Percentiles rank a stretch among this genome's conserved stretches.
Conservation (phyloP, 2,113 vertebrate genomes). For the Apaloderma vittatum region DNA sequence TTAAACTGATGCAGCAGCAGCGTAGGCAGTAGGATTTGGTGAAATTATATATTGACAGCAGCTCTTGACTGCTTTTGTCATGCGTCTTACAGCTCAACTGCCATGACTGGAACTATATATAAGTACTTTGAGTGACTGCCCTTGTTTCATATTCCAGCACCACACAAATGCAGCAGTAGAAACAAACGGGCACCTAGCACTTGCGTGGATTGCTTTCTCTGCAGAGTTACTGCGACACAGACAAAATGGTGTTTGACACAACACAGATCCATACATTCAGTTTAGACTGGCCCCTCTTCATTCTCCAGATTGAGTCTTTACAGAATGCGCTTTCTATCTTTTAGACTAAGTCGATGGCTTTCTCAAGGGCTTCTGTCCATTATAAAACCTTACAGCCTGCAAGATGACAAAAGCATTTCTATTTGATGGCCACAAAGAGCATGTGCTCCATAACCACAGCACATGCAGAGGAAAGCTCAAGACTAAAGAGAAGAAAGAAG, state of each 20-base stretch:
- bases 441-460: neutral
- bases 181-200: neutral
- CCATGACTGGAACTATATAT: neutral
- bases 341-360: neutral
- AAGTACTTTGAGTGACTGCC: neutral
- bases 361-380: neutral
- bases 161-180: neutral
- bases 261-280: neutral
- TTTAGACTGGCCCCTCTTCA: neutral
- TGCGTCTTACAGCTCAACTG: neutral
- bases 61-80: slow-evolving; percentile 2
- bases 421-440: neutral
- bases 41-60: neutral
- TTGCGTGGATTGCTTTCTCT: neutral
- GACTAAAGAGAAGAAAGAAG: neutral
- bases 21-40: neutral
- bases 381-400: neutral
- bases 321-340: neutral
- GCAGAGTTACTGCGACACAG: neutral
- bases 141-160: neutral
- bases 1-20: slow-evolving; percentile 12
- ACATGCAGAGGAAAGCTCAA: neutral
- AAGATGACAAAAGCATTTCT: neutral
- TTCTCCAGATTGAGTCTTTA: neutral
- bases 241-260: neutral